Evolutionary conservation across 1,140 invertebrate genomes (phyloP).

Genomic region (Neodiprion virginianus): DNA sequence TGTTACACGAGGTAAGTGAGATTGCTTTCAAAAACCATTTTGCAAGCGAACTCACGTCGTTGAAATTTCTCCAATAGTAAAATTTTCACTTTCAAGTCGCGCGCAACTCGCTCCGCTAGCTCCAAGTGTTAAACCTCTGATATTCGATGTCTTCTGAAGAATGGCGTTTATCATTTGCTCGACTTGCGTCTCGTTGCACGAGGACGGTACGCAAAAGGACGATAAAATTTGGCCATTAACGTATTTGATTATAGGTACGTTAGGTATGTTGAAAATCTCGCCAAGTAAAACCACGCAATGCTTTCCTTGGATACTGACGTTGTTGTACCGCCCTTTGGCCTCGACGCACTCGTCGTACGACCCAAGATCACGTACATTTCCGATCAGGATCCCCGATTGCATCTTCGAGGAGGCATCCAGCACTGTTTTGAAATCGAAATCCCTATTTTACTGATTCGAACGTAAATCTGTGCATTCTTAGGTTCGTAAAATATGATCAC

Average conservation of each 20-base stretch:
- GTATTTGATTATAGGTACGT: neutral
- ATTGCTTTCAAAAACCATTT: neutral
- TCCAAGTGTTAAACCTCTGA: constrained; percentile 5
- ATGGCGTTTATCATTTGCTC: constrained; percentile 2
- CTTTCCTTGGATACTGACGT: constrained; percentile 24
- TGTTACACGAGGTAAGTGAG: neutral
- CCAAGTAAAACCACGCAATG: constrained; percentile 34
- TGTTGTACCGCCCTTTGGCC: constrained; percentile 18
- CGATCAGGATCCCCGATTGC: constrained; percentile 45
- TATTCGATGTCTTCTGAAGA: neutral
- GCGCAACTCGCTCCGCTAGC: constrained; percentile 19
- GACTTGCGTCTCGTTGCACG: constrained; percentile 26
- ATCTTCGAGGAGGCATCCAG: constrained; percentile 49
- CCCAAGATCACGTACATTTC: constrained; percentile 45
- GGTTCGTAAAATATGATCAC: neutral
- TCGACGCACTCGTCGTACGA: constrained; percentile 48
- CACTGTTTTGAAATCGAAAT: constrained; percentile 28
- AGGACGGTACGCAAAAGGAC: constrained; percentile 35
- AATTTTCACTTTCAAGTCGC: constrained; percentile 13
- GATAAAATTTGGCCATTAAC: constrained; percentile 10
- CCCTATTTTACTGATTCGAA: too few species aligned
- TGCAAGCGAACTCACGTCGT: neutral
- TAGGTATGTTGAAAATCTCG: neutral
- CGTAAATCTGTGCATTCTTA: neutral
- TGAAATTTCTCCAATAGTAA: neutral